Base-by-base conservation (phyloP, 2,797 vertebrate genomes). In the Glossophaga mutica region DNA sequence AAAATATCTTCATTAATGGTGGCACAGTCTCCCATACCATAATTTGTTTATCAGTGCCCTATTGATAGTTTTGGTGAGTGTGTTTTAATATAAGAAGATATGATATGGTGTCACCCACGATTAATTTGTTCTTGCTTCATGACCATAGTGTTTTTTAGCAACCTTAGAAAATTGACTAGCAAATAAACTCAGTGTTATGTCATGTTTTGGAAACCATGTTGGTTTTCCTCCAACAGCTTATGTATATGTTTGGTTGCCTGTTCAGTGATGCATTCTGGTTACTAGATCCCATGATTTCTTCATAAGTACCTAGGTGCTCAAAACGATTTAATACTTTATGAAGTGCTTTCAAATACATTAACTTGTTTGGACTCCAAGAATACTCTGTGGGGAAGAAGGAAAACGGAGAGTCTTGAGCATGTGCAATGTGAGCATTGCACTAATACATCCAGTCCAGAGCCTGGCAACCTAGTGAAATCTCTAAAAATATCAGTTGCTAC, bases 1-100 rank as follows among this genome's bases (percentile, higher is more conserved):
- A 62, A 21, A 76, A 48, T 37, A 82, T 90, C 46, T 93, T 83
- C 37, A 29, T 92, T 95, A 83, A 91, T 76, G 26, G 22, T 73
- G 96, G 34, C 8, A 55, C 71, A 81, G 83, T 48, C 21, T 87
- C 52, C 52, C n/a, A 29, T 91, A 11, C 21, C 52, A 87, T 92
- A 81, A 89, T 92, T 92, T 96, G 94, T 96, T 96, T 65, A 97
- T 83, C 34, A 88, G 1, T 89, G 6, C 9, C 29, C 19, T 94
- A 37, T 84, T 73, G 16, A 91, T 88, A 39, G 29, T 67, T 94
- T 92, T 95, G 37, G 46, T 50, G 52, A 84, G 34, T 88, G 44
- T 92, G 94, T 90, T 83, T 92, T 67, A 84, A 92, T 62, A 83
- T 68, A 42, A 78, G 44, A 82, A 85, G 37, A 81, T 77, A 32